Conservation (phyloP, 2,113 vertebrate species). For the Loxodonta africana region DNA sequence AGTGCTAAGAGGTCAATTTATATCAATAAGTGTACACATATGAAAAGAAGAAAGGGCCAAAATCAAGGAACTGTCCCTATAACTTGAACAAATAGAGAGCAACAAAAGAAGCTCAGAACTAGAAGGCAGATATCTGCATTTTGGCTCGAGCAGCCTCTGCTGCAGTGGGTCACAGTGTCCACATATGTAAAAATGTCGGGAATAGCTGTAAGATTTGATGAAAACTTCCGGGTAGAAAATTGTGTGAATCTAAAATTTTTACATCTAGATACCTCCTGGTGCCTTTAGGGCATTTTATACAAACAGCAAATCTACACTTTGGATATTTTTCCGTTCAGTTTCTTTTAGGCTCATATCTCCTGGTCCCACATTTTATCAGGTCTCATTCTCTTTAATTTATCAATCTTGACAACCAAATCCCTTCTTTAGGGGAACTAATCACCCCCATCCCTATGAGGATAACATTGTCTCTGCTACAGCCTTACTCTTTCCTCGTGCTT, state of each 20-base stretch:
- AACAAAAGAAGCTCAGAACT: neutral
- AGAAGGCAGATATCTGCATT: neutral
- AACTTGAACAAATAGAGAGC: too few relatives aligned
- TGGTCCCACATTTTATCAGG: neutral
- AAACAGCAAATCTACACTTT: neutral
- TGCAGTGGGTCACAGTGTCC: neutral
- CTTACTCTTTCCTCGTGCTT: rapidly evolving
- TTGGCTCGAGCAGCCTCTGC: neutral
- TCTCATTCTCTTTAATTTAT: constrained; percentile 7
- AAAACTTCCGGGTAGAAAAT: neutral
- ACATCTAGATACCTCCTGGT: neutral
- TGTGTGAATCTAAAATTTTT: neutral
- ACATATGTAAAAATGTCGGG: neutral
- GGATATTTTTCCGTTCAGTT: neutral
- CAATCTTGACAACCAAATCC: neutral
- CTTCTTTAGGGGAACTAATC: neutral
- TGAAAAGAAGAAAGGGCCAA: too few relatives aligned
- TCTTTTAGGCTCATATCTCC: neutral
- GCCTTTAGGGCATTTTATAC: neutral
- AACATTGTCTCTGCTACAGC: neutral
- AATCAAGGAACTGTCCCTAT: too few relatives aligned
- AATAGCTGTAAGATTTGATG: neutral
- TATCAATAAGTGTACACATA: too few relatives aligned
- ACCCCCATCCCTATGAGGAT: neutral
- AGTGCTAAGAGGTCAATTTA: too few relatives aligned